Conservation (phyloP, 2,113 vertebrate species). For the Strix uralensis region DNA sequence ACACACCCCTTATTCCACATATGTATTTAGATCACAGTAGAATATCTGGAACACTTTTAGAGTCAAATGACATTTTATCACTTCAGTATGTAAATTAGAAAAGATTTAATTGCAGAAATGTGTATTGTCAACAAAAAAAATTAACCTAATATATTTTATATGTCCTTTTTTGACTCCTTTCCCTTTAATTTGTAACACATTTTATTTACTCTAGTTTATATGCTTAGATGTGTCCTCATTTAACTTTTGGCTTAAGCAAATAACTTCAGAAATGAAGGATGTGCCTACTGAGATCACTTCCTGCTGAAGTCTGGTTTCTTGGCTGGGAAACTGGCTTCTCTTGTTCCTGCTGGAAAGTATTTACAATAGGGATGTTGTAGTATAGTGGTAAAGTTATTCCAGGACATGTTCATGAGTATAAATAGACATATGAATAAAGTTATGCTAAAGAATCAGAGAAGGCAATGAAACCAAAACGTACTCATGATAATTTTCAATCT, state of each 20-base stretch:
- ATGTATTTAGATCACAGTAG: neutral
- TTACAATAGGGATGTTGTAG: constrained; percentile 70
- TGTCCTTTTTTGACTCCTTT: neutral
- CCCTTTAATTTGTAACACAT: constrained; percentile 35
- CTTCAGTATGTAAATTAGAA: neutral
- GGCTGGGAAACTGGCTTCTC: constrained; percentile 67
- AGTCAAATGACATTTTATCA: neutral
- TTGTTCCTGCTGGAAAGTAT: constrained; percentile 68
- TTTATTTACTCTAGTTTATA: constrained; percentile 46
- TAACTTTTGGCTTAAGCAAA: constrained; percentile 56
- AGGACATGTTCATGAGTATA: constrained; percentile 57
- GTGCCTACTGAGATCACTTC: constrained; percentile 71
- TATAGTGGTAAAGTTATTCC: constrained; percentile 63
- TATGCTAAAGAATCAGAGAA: constrained; percentile 41
- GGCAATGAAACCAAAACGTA: constrained; percentile 21
- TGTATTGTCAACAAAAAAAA: neutral
- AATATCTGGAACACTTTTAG: neutral
- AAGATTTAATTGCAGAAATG: neutral
- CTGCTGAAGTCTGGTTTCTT: constrained; percentile 62
- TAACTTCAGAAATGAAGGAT: constrained; percentile 58
- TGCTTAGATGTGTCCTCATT: constrained; percentile 59
- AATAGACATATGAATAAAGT: constrained; percentile 56
- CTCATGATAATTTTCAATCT: neutral
- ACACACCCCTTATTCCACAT: neutral
- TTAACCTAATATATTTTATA: neutral